Base-by-base conservation (phyloP, 2,113 vertebrate species). In the Lanius ludovicianus region DNA sequence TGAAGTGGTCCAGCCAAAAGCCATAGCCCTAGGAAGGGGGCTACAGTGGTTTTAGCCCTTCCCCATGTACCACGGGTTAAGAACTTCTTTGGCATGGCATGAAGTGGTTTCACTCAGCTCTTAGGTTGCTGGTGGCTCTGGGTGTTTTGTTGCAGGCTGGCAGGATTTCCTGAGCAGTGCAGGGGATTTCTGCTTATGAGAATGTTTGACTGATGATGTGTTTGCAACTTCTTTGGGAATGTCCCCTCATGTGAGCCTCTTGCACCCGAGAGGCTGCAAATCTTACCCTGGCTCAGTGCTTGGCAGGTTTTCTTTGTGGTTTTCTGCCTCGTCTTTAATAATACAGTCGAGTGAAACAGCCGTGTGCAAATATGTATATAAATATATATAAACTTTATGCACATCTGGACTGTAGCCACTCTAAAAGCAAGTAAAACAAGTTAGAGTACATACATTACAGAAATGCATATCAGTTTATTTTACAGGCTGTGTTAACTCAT, bases 161-260 rank as follows among this genome's bases (percentile, higher is more conserved):
- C 67, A 90, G 82, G 63, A 77, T 90, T 92, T 94, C 71, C 63
- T 92, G 83, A 92, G 46, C 0, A 0, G 23, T 39, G 27, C 42
- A 67, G 89, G 79, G 79, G 68, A 89, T 80, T 96, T 95, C 75
- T 92, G 46, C 11, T 70, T 28, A 59, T 76, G 35, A 92, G 68
- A 81, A 88, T 39, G 70, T 65, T 82, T 76, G 67, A 20, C 53
- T 52, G 75, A 46, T 78, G 53, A 65, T 47, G 35, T 55, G 17
- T 74, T 81, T 81, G 42, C 8, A 0, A 12, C 41, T 82, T 84
- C 52, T 91, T 82, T 83, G 57, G 70, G 67, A 94, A 87, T 77
- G 78, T 80, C 63, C 33, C 57, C 59, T 83, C 33, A 10, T 1
- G 10, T 30, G 49, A 84, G 27, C 2, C 8, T 49, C 24, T 79